Conservation (phyloP, 2,888 invertebrate species). For the Marasmarcha lunaedactyla region DNA sequence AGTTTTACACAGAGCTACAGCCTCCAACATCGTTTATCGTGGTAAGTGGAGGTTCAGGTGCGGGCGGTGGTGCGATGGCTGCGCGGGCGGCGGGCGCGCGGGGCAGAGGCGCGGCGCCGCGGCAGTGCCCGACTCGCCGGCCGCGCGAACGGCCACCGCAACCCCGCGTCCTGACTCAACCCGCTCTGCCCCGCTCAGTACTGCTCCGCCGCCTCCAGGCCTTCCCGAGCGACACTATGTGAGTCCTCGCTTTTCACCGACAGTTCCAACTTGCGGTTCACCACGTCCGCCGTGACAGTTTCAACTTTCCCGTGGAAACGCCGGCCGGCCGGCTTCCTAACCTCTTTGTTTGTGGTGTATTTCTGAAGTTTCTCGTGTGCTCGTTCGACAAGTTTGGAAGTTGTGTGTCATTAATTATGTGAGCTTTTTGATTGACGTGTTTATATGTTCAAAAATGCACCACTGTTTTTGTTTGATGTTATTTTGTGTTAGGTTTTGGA, state of each 20-base stretch:
- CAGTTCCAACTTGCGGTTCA: too few relatives aligned
- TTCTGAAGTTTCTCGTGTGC: conserved; percentile 19
- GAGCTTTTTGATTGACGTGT: conserved; percentile 3
- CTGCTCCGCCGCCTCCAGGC: conserved; percentile 17
- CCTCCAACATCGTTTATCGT: not conserved
- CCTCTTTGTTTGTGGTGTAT: conserved; percentile 41
- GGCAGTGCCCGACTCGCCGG: conserved; percentile 68
- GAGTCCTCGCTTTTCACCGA: conserved; percentile 5
- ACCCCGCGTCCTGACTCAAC: conserved; percentile 17
- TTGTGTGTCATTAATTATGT: conserved; percentile 1
- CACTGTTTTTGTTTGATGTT: conserved; percentile 14
- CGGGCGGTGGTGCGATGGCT: conserved; percentile 35
- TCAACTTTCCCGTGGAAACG: too few relatives aligned
- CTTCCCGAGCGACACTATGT: conserved; percentile 6
- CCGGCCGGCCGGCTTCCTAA: conserved; percentile 49
- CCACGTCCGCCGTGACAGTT: too few relatives aligned
- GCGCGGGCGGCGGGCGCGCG: conserved; percentile 37
- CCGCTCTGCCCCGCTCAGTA: conserved; percentile 13
- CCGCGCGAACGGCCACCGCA: conserved; percentile 65
- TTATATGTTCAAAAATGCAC: conserved; percentile 23
- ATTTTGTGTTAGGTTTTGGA: too few relatives aligned
- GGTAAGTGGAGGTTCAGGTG: conserved; percentile 42
- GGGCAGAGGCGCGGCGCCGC: too few relatives aligned
- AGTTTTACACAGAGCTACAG: too few relatives aligned
- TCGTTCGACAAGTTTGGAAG: conserved; percentile 2